These are phyloP conservation scores for Atrina japonica DNA, from an alignment of 2,888 invertebrate species.

Conservation along the genomic window DNA sequence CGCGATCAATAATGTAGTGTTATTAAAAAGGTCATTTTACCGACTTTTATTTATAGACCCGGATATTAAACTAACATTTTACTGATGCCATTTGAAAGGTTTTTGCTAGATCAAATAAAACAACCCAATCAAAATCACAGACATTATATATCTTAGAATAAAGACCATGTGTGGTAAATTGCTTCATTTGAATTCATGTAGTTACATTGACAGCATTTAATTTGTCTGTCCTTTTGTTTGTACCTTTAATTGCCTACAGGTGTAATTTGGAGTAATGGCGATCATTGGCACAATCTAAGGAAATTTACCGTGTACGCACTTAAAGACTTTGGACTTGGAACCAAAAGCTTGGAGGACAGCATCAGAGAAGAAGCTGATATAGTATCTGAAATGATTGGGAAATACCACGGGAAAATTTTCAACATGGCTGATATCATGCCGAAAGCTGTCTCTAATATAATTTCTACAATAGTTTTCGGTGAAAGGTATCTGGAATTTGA, in stretches of 20 bases:
- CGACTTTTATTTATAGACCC: not conserved
- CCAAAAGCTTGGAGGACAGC: slow-evolving; percentile 12
- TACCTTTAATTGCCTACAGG: too few relatives aligned
- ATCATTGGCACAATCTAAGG: slow-evolving; percentile 28
- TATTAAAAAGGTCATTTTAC: too few relatives aligned
- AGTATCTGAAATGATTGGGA: slow-evolving; percentile 3
- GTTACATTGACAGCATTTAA: too few relatives aligned
- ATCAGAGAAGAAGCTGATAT: slow-evolving; percentile 23
- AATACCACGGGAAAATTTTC: not conserved
- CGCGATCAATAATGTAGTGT: too few relatives aligned
- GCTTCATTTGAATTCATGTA: too few relatives aligned
- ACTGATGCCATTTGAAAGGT: not conserved
- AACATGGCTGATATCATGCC: slow-evolving; percentile 17
- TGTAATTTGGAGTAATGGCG: slow-evolving; percentile 39
- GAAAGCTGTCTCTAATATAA: slow-evolving; percentile 40
- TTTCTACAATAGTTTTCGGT: slow-evolving; percentile 34
- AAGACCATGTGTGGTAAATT: too few relatives aligned
- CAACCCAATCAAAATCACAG: too few relatives aligned
- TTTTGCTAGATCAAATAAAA: too few relatives aligned
- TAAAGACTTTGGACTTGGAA: slow-evolving; percentile 27
- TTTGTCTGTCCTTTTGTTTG: too few relatives aligned
- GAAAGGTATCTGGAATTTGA: slow-evolving; percentile 29
- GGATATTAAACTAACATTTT: not conserved
- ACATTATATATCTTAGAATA: too few relatives aligned
- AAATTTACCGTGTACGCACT: slow-evolving; percentile 30